Percentiles rank a stretch among this genome's conserved stretches.
These are phyloP conservation scores for Rotaria sp. DNA, from an alignment of 2,888 invertebrate species.

Conservation along the genomic window DNA sequence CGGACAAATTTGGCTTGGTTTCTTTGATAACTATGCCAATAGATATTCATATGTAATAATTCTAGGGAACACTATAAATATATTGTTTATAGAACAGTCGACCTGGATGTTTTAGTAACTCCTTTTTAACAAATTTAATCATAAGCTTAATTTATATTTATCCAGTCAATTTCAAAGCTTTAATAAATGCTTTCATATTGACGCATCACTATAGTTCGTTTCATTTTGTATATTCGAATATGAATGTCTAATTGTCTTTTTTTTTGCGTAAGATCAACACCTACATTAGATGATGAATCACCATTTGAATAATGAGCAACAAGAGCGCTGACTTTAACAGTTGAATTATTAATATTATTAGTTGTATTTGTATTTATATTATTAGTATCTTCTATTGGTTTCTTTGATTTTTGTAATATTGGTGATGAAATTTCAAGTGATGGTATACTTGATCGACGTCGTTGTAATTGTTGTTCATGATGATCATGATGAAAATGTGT, in stretches of 20 bases:
- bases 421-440: not conserved
- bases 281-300: not conserved
- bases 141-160: too few relatives aligned
- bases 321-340: not conserved
- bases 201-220: too few relatives aligned
- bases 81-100: not conserved
- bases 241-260: not conserved
- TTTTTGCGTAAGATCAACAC: not conserved
- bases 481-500: constrained; percentile 19
- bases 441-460: not conserved
- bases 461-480: not conserved
- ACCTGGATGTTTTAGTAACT: too few relatives aligned
- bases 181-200: too few relatives aligned
- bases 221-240: too few relatives aligned
- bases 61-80: too few relatives aligned
- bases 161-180: too few relatives aligned
- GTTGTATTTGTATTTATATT: not conserved
- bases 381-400: not conserved
- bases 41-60: too few relatives aligned
- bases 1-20: too few relatives aligned
- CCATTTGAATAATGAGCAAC: constrained; percentile 2
- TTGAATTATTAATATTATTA: not conserved
- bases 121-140: too few relatives aligned
- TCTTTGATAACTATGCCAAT: too few relatives aligned
- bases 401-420: not conserved